Percentiles rank a stretch among this genome's conserved stretches.
Evolutionary conservation across 2,888 invertebrate genomes (phyloP).

Genomic region (Mythimna lalbum): DNA sequence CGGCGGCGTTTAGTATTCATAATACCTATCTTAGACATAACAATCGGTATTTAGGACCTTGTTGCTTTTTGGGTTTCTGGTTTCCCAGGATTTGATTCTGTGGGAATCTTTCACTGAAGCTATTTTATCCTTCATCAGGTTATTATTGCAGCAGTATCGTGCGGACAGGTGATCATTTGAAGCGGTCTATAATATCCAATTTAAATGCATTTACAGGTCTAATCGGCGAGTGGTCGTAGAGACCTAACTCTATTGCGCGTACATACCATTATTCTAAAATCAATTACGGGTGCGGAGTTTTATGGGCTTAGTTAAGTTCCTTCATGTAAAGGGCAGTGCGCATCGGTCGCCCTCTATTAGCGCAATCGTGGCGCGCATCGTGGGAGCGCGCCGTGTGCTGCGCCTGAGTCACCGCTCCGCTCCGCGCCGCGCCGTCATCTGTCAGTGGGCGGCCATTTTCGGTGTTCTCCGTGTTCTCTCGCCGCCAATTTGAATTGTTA

Average conservation of each 20-base stretch:
- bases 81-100: conserved; percentile 4
- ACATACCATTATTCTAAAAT: conserved; percentile 56
- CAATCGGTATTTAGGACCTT: conserved; percentile 23
- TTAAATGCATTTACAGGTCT: conserved; percentile 40
- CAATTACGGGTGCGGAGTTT: conserved; percentile 55
- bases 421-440: conserved; percentile 45
- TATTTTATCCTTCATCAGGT: neutral
- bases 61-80: conserved; percentile 15
- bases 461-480: conserved; percentile 60
- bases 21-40: conserved; percentile 28
- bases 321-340: conserved; percentile 59
- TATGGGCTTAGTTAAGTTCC: conserved; percentile 54
- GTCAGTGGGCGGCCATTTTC: conserved; percentile 67
- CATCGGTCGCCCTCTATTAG: conserved; percentile 65
- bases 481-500: conserved; percentile 61
- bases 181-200: conserved; percentile 41
- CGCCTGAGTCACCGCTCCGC: conserved; percentile 49
- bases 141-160: neutral
- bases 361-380: conserved; percentile 59
- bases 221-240: conserved; percentile 21
- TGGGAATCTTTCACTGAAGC: neutral
- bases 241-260: conserved; percentile 38
- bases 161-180: conserved; percentile 9
- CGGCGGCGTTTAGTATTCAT: conserved; percentile 42
- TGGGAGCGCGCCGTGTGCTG: conserved; percentile 60